phyloP scores from a whole-genome alignment of 2,797 vertebrate species.

The Pagetopsis macropterus region DNA sequence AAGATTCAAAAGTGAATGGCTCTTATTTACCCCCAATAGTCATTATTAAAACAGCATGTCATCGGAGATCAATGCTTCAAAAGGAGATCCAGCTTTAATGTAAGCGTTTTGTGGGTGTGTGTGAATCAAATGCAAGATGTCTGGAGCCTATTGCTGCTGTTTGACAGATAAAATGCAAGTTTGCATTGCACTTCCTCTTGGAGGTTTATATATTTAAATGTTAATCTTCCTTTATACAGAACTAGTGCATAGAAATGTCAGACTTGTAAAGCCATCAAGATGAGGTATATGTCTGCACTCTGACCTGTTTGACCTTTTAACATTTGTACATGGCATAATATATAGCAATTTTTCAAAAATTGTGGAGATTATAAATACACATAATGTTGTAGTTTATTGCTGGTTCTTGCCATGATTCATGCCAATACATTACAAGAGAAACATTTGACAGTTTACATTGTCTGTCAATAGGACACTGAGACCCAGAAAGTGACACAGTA shows the following conservation, averaged over 20 bases:
- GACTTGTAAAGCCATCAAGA: neutral
- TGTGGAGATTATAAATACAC: neutral
- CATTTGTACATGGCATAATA: neutral
- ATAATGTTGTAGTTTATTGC: neutral
- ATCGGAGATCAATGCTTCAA: neutral
- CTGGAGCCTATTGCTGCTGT: slow-evolving; percentile 13
- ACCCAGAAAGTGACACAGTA: slow-evolving; percentile 13
- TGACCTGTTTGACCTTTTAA: neutral
- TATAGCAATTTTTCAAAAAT: neutral
- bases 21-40: neutral
- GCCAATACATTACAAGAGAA: neutral
- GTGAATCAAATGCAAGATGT: slow-evolving; percentile 7
- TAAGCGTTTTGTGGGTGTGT: neutral
- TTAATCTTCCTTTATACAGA: slow-evolving; percentile 9
- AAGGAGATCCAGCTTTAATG: neutral
- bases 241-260: neutral
- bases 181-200: slow-evolving; percentile 35
- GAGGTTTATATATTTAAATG: slow-evolving; percentile 38
- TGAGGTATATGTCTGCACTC: neutral
- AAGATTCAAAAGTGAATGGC: neutral
- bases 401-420: neutral
- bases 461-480: neutral
- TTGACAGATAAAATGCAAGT: slow-evolving; percentile 37
- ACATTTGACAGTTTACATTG: slow-evolving; percentile 16
- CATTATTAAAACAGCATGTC: neutral